Base-by-base conservation (phyloP, 2,888 invertebrate genomes). In the Tipula confusa region DNA sequence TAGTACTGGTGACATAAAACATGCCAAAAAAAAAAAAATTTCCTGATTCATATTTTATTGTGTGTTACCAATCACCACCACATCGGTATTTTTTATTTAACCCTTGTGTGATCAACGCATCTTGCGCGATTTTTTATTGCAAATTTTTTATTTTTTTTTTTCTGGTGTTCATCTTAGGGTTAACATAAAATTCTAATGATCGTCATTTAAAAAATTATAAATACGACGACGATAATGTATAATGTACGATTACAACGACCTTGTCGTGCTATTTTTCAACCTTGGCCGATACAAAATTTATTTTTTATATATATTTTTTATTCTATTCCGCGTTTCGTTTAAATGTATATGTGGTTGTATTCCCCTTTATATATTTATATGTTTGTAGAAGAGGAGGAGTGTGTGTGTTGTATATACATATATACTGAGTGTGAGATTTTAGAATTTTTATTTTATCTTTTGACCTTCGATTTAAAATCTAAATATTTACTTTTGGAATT, bases 251-350 rank as follows among this genome's bases (percentile, higher is more conserved):
- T 38, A 38, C 28, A 48, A 43, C 88, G 88, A 89, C 89, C 89
- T 89, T 89, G 89, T 87, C 86, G 87, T 88, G 88, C 87, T 89
- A 88, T 89, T 89, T 88, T 88, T 88, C 87, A 88, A 88, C 89
- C 89, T 89, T 89, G 89, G 43, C 48, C 29, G 24, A 82, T 82
- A 38, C 38, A 38, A 82, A 38, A 36, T 29, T 33, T 33, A 9
- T 24, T 79, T 33, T 33, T 1, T 82, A 13, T 36, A 15, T 31
- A 11, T 36, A 9, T 82, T 33, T 82, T 24, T 13, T 36, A 38
- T 43, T 82, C 82, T 38, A 82, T 29, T 82, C 43, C 82, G 82
- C 43, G 29, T 83, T 38, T 29, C 43, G 29, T 1, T 64, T 24
- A 15, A 15, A 24, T 11, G 6, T 64, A 11, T 24, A 24, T 64